Conservation (phyloP, 2,888 invertebrate species). For the Agrilus mali region DNA sequence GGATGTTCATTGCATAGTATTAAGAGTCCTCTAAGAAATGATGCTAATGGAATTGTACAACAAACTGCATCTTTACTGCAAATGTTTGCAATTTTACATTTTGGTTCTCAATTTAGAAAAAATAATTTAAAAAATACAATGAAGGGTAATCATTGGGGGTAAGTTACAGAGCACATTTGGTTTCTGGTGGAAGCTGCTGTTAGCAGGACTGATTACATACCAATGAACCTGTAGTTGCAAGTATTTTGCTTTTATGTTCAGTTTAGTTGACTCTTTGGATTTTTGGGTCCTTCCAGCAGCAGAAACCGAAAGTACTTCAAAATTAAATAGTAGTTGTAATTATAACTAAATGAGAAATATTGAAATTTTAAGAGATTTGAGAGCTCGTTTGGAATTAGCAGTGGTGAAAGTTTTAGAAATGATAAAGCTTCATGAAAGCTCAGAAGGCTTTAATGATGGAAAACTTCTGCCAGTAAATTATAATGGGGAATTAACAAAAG, state of each 20-base stretch:
- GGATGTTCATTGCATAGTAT: slow-evolving; percentile 36
- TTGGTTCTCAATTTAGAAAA: slow-evolving; percentile 64
- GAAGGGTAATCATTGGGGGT: slow-evolving; percentile 88
- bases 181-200: too few species aligned
- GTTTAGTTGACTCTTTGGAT: too few species aligned
- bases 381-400: slow-evolving; percentile 86
- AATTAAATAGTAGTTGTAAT: slow-evolving; percentile 1
- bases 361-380: slow-evolving; percentile 54
- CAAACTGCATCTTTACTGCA: slow-evolving; percentile 83
- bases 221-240: too few species aligned
- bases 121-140: slow-evolving; percentile 75
- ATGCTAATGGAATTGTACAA: slow-evolving; percentile 66
- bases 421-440: slow-evolving; percentile 39
- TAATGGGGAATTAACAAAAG: slow-evolving; percentile 73
- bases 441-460: slow-evolving; percentile 41
- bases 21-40: slow-evolving; percentile 32
- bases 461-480: slow-evolving; percentile 41
- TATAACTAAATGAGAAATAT: slow-evolving; percentile 3
- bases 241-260: too few species aligned
- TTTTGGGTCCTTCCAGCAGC: too few species aligned
- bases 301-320: too few species aligned
- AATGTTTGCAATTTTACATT: slow-evolving; percentile 83
- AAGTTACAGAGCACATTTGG: too few species aligned
- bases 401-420: slow-evolving; percentile 57
- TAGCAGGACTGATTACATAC: too few species aligned